phyloP scores from a whole-genome alignment of 1,140 invertebrate species.

The Lordiphosa collinella region DNA sequence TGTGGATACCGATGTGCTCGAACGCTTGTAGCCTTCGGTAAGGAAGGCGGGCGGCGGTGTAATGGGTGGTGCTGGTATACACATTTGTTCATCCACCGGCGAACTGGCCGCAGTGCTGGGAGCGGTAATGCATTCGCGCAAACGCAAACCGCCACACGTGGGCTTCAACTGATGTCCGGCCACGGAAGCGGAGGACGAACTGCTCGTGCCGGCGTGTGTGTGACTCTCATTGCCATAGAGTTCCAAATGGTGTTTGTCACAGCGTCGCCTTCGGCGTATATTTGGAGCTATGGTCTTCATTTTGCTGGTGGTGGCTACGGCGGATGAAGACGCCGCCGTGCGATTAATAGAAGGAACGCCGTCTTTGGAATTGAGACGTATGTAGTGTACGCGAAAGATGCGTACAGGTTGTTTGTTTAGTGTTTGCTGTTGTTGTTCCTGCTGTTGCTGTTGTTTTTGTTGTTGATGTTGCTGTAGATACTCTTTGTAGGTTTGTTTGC shows the following conservation, averaged over 20 bases:
- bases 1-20: slow-evolving; percentile 62
- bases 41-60: slow-evolving; percentile 85
- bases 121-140: slow-evolving; percentile 65
- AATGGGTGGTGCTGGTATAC: slow-evolving; percentile 82
- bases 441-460: slow-evolving; percentile 49
- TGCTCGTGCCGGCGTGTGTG: slow-evolving; percentile 20
- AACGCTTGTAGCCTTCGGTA: slow-evolving; percentile 82
- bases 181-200: slow-evolving; percentile 6
- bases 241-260: slow-evolving; percentile 83
- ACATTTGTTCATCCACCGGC: slow-evolving; percentile 81
- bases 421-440: slow-evolving; percentile 37
- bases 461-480: slow-evolving; percentile 59
- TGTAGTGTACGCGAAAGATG: slow-evolving; percentile 71
- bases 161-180: slow-evolving; percentile 30
- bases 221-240: slow-evolving; percentile 80
- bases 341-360: slow-evolving; percentile 41
- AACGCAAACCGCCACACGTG: slow-evolving; percentile 27
- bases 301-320: slow-evolving; percentile 43
- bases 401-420: slow-evolving; percentile 52
- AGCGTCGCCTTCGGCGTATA: slow-evolving; percentile 82
- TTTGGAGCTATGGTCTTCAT: slow-evolving; percentile 85
- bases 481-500: slow-evolving; percentile 60
- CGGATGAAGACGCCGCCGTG: slow-evolving; percentile 21
- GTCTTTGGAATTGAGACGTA: slow-evolving; percentile 73
- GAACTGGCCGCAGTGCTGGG: slow-evolving; percentile 79